Conservation (phyloP, 2,888 invertebrate species). For the Anodontia alba region DNA sequence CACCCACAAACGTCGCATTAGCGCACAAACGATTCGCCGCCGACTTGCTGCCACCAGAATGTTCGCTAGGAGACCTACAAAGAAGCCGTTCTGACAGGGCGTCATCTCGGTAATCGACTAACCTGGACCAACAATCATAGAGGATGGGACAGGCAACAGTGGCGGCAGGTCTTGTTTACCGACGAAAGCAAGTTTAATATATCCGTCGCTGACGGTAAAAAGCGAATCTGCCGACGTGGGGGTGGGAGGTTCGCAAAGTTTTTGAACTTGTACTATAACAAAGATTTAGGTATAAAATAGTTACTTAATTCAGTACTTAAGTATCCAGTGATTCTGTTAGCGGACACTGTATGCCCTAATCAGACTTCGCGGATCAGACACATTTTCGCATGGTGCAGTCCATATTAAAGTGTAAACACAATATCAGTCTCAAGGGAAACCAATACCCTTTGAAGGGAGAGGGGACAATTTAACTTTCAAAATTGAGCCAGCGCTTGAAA, state of each 20-base stretch:
- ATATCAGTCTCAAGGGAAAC: too few species aligned
- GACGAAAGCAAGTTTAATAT: constrained; percentile 19
- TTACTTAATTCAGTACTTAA: too few species aligned
- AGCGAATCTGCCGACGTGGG: neutral
- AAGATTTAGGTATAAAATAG: too few species aligned
- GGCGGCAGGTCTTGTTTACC: neutral
- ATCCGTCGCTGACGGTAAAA: neutral
- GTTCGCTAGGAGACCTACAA: constrained; percentile 3
- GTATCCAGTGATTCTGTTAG: too few species aligned
- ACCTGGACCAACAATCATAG: neutral
- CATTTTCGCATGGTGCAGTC: too few species aligned
- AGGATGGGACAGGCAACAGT: neutral
- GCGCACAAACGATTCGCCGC: neutral
- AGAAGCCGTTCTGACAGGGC: neutral
- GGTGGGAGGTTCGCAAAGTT: constrained; percentile 5
- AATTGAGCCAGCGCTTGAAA: too few species aligned
- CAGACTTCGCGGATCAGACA: too few species aligned
- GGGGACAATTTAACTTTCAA: too few species aligned
- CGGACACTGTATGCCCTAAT: too few species aligned
- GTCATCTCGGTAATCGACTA: neutral
- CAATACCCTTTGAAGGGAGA: too few species aligned
- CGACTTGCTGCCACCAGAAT: neutral
- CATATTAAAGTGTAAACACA: too few species aligned
- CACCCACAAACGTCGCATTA: neutral
- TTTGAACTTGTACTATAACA: neutral